These are phyloP conservation scores for Ciconia boyciana DNA, from an alignment of 2,113 vertebrate genomes.

Conservation along the genomic window DNA sequence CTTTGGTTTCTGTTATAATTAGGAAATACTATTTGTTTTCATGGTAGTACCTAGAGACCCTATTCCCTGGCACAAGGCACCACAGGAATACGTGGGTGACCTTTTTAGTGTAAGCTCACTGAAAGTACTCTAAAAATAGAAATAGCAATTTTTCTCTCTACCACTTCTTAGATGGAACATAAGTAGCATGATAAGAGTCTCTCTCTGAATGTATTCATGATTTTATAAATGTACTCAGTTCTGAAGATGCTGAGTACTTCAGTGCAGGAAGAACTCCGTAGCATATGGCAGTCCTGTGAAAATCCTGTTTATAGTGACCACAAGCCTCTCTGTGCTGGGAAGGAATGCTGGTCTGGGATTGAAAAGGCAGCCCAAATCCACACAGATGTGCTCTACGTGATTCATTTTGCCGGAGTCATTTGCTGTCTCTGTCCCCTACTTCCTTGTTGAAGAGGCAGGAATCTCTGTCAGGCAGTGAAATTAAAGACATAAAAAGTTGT, in stretches of 20 bases:
- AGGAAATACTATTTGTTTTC: constrained; percentile 36
- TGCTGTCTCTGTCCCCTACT: neutral
- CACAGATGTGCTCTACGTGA: neutral
- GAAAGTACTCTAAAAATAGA: constrained; percentile 5
- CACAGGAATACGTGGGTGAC: neutral
- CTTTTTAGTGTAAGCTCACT: neutral
- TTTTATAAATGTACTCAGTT: neutral
- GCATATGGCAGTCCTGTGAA: neutral
- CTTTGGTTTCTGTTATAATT: neutral
- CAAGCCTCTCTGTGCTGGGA: neutral
- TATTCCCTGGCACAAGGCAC: neutral
- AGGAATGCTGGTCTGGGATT: neutral
- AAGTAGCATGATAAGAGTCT: neutral
- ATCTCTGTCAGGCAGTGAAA: neutral
- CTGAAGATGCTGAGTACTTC: neutral
- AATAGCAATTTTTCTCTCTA: neutral
- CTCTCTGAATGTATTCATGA: neutral
- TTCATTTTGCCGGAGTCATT: rapidly evolving
- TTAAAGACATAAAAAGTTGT: neutral
- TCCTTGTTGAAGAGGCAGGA: neutral
- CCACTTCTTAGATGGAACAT: neutral
- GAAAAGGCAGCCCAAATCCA: neutral
- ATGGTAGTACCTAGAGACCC: neutral
- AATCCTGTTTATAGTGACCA: neutral
- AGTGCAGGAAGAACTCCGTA: neutral